Conservation (phyloP, 2,113 vertebrate species). For the Malurus melanocephalus region DNA sequence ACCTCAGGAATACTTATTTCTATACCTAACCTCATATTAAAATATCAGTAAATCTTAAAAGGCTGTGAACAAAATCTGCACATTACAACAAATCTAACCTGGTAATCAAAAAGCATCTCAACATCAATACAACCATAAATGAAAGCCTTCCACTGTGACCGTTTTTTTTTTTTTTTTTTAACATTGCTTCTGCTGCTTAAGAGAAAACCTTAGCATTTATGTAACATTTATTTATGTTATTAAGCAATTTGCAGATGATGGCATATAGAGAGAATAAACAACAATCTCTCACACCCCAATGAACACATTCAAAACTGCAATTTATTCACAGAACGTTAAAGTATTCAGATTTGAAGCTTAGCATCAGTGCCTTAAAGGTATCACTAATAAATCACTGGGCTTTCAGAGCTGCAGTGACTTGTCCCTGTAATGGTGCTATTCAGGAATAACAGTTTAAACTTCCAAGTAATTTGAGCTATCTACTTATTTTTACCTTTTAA, state of each 20-base stretch:
- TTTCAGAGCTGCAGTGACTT: background rate
- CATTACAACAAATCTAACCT: background rate
- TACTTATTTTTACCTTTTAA: background rate
- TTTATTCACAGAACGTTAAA: background rate
- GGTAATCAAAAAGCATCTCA: background rate
- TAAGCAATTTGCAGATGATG: conserved; percentile 9
- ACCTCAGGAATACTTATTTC: background rate
- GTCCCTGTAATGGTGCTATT: background rate
- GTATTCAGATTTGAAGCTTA: background rate
- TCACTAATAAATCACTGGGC: background rate
- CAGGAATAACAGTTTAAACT: background rate
- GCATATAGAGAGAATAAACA: background rate
- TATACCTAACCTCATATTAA: background rate
- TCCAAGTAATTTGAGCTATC: background rate
- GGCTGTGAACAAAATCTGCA: background rate
- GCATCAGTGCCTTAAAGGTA: background rate
- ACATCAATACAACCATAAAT: background rate
- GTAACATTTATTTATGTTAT: background rate
- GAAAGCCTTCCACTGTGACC: background rate
- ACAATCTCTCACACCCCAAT: background rate
- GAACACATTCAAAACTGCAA: background rate
- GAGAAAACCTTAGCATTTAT: background rate
- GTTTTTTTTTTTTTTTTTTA: background rate
- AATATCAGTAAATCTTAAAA: background rate
- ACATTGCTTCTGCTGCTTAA: background rate